Evolutionary conservation across 2,797 vertebrate species (phyloP).

Genomic region (Hafferia zeledoni): DNA sequence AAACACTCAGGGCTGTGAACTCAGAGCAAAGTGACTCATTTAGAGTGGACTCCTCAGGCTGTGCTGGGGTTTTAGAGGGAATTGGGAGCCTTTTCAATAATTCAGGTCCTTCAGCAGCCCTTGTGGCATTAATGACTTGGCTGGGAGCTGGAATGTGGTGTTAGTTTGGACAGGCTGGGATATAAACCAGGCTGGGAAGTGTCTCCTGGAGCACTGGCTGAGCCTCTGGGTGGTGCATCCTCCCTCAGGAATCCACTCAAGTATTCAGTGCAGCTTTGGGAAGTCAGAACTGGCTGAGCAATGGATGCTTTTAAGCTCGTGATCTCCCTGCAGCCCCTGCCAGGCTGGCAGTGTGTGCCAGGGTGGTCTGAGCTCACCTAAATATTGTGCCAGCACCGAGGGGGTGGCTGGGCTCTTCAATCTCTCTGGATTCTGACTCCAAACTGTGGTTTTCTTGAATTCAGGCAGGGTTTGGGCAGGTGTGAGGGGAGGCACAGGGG

Average conservation of each 20-base stretch:
- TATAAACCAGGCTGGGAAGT: neutral
- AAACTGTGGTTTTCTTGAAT: accelerated
- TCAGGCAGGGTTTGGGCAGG: neutral
- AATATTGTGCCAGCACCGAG: neutral
- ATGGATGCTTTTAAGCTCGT: neutral
- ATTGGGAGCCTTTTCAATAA: neutral
- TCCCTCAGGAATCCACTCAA: accelerated
- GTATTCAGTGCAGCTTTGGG: accelerated
- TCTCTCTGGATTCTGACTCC: neutral
- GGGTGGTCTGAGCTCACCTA: neutral
- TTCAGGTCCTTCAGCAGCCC: neutral
- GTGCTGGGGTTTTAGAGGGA: neutral
- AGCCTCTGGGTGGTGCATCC: neutral
- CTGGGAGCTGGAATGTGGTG: neutral
- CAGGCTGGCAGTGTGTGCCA: neutral
- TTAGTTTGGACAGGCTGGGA: conserved; percentile 25
- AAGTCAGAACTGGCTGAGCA: neutral
- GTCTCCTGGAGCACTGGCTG: neutral
- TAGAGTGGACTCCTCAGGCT: neutral
- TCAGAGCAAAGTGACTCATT: neutral
- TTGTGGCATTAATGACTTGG: neutral
- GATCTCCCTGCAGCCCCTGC: neutral
- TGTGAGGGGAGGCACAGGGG: neutral
- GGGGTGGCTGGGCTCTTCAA: neutral
- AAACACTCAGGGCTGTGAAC: neutral